Base-by-base conservation (phyloP, 1,140 invertebrate genomes). In the Zaprionus africanus region DNA sequence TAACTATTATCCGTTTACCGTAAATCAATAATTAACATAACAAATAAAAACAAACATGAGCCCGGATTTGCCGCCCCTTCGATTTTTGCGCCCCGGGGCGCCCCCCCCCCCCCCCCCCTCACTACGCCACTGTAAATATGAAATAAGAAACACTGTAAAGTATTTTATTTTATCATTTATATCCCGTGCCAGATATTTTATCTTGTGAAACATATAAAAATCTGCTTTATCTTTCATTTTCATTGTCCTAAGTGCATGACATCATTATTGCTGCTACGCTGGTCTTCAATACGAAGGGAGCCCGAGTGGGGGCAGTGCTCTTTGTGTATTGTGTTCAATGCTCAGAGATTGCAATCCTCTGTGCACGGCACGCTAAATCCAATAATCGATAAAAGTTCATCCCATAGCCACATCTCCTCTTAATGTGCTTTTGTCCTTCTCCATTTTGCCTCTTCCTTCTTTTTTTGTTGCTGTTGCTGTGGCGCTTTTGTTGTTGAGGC, bases 311-410 rank as follows among this genome's bases (percentile, higher is more conserved):
- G n/a, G 11, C 19, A 0, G 12, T 51, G 46, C n/a, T 46, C n/a
- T 51, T 19, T 51, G 46, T 51, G 53, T 71, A 57, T 66, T 71
- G 62, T 66, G 66, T 61, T 54, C 58, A 78, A 67, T 67, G 57
- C 17, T 77, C 36, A 77, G 36, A 43, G 15, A 34, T 34, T 12
- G 38, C 5, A 57, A 49, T 28, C 9, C 17, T 38, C 22, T 51
- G 12, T 19, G 12, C 49, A 13, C 26, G 31, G 11, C 19, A 22
- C 9, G 31, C 31, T 69, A 85, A 82, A 90, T 90, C 81, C 81
- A 90, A 90, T 82, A 90, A 90, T 90, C 85, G 76, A 90, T 90
- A 90, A 82, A 79, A 75, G 66, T 69, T 80, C 56, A 67, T 73
- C 7, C 46, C 51, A 34, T 9, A 12, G 65, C 64, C 71, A 60